A percentile compares a stretch with the other conserved stretches of the same genome.
Evolutionary conservation across 1,140 invertebrate genomes (phyloP).

Genomic region (Akabosia matsudoensis): DNA sequence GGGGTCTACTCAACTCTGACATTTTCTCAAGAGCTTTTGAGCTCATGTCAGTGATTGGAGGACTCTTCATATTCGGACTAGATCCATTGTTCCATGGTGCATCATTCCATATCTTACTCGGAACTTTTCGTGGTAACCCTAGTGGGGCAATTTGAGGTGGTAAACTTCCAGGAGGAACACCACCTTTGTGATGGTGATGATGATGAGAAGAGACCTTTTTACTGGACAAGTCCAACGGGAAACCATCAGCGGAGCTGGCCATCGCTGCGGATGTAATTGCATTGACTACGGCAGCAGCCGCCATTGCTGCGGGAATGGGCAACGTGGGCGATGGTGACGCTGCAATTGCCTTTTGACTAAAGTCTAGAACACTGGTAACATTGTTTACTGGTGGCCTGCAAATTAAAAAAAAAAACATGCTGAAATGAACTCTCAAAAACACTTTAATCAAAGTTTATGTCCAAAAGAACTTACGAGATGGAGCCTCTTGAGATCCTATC

Average conservation of each 20-base stretch:
- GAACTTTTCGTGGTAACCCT: slow-evolving; percentile 4
- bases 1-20: slow-evolving; percentile 66
- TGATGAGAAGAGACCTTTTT: background rate
- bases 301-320: background rate
- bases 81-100: slow-evolving; percentile 15
- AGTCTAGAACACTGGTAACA: slow-evolving; percentile 33
- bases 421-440: too few relatives aligned
- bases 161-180: background rate
- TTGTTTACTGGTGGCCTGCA: slow-evolving; percentile 4
- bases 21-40: slow-evolving; percentile 70
- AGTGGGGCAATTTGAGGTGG: background rate
- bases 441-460: too few relatives aligned
- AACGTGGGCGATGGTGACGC: slow-evolving; percentile 1
- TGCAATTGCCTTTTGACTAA: slow-evolving; percentile 29
- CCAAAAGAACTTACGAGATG: background rate
- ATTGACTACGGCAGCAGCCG: slow-evolving; percentile 11
- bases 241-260: background rate
- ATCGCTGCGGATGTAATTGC: background rate
- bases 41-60: slow-evolving; percentile 41
- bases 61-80: slow-evolving; percentile 7
- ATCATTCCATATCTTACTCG: slow-evolving; percentile 15
- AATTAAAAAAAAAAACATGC: background rate
- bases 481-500: slow-evolving; percentile 20
- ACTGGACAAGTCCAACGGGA: background rate
- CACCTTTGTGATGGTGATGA: background rate